Conservation (phyloP, 35 echinoderm and acorn worm species). For the Ptychodera flava region DNA sequence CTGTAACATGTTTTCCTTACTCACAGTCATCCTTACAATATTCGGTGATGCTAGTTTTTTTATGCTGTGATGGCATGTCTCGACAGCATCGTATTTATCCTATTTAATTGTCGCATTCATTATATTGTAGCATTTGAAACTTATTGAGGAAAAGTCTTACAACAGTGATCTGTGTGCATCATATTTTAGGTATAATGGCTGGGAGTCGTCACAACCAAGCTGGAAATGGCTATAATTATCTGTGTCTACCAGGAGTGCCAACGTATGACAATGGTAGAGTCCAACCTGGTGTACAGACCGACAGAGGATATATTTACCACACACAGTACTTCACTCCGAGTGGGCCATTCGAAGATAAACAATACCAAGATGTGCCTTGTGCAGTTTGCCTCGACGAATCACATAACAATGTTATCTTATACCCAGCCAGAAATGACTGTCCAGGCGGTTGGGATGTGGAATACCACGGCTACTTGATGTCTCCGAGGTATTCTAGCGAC, state of each 20-base stretch:
- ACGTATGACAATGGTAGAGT: not conserved
- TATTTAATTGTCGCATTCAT: no score
- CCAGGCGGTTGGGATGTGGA: not conserved
- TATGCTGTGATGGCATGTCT: no score
- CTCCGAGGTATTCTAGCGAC: slow-evolving; percentile 2
- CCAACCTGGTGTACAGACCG: not conserved
- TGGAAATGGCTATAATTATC: slow-evolving; percentile 23
- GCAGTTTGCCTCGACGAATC: slow-evolving; percentile 30
- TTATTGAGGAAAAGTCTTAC: no score
- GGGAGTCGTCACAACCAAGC: slow-evolving; percentile 23
- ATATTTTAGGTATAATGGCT: slow-evolving; percentile 34
- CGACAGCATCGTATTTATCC: no score
- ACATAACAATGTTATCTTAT: slow-evolving; percentile 5
- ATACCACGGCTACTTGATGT: not conserved
- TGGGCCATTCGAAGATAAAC: not conserved
- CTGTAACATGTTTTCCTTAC: no score
- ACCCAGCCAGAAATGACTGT: slow-evolving; percentile 26
- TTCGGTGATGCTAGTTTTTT: no score
- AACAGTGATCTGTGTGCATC: no score
- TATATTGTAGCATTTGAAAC: no score
- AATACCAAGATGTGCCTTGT: slow-evolving; percentile 30
- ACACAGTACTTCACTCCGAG: slow-evolving; percentile 27
- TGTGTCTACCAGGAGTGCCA: slow-evolving; percentile 17
- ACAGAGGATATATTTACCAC: slow-evolving; percentile 24
- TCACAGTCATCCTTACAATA: no score